phyloP scores from a whole-genome alignment of 2,888 invertebrate genomes.

The Eupithecia inturbata region DNA sequence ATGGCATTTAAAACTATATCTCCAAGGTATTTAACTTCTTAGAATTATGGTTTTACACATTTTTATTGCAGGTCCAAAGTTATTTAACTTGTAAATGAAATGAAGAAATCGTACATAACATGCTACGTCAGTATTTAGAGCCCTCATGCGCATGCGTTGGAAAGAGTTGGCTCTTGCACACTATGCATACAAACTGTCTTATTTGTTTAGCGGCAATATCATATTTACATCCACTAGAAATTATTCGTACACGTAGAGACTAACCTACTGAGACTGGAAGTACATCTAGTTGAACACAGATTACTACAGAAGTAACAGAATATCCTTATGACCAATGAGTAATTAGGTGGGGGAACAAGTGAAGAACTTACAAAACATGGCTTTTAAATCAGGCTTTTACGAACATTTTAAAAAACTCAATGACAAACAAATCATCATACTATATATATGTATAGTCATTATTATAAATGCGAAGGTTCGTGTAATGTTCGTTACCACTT shows the following conservation, averaged over 20 bases:
- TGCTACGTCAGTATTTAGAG: slow-evolving; percentile 1
- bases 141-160: slow-evolving; percentile 14
- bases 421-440: neutral
- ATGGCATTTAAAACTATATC: neutral
- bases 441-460: too few species aligned
- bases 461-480: too few species aligned
- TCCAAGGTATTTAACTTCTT: neutral
- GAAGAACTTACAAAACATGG: neutral
- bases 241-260: neutral
- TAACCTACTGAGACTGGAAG: neutral
- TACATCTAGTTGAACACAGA: neutral
- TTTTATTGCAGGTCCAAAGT: neutral
- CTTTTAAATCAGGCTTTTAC: neutral
- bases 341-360: neutral
- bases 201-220: slow-evolving; percentile 32
- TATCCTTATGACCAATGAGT: neutral
- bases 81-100: slow-evolving; percentile 4
- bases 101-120: slow-evolving; percentile 4
- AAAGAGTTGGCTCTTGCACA: slow-evolving; percentile 23
- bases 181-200: slow-evolving; percentile 26
- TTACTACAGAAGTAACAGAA: neutral
- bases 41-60: neutral
- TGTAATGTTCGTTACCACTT: too few species aligned
- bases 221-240: neutral
- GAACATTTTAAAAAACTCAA: neutral